Evolutionary conservation across 2,888 invertebrate genomes (phyloP), one percentile per base, ranked within the genome.

Genomic region (Papilio gigon): DNA sequence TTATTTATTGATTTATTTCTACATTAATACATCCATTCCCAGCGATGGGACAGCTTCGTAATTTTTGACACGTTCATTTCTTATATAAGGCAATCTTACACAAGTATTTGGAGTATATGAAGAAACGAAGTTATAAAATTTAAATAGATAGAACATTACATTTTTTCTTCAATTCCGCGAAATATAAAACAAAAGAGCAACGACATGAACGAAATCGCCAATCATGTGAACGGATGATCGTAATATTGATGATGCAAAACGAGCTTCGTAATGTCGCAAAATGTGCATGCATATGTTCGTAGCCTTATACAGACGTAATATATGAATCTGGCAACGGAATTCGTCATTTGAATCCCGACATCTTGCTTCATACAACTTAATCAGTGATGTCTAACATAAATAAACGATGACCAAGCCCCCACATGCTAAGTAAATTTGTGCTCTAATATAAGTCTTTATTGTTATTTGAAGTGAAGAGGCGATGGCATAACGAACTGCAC

Each of bases 361-460:
- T 25, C 53, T 53, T 53, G 53, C 53, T 9, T 53, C 53, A 53
- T n/a, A 53, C 27, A 8, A 22, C n/a, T 30, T 53, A 14, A 50
- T 50, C 6, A 27, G n/a, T 53, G 8, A 2, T 27, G 27, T 53
- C 53, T 25, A 50, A 25, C 0, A n/a, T 0, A 53, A 27, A 8
- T 11, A 44, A 44, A 20, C 22, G 9, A 44, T 22, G 20, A 44
- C 42, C 20, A 20, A 44, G 20, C n/a, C n/a, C n/a, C n/a, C n/a
- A n/a, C n/a, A n/a, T n/a, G n/a, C n/a, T n/a, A n/a, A n/a, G n/a
- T n/a, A n/a, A n/a, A n/a, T n/a, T n/a, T n/a, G n/a, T n/a, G n/a
- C n/a, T n/a, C n/a, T n/a, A n/a, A n/a, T n/a, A n/a, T n/a, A n/a
- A n/a, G n/a, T n/a, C n/a, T n/a, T n/a, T n/a, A n/a, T n/a, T n/a